A percentile compares a stretch with the other conserved stretches of the same genome.
Evolutionary conservation across 2,113 vertebrate genomes (phyloP).

Genomic region (Oreocharis arfaki): DNA sequence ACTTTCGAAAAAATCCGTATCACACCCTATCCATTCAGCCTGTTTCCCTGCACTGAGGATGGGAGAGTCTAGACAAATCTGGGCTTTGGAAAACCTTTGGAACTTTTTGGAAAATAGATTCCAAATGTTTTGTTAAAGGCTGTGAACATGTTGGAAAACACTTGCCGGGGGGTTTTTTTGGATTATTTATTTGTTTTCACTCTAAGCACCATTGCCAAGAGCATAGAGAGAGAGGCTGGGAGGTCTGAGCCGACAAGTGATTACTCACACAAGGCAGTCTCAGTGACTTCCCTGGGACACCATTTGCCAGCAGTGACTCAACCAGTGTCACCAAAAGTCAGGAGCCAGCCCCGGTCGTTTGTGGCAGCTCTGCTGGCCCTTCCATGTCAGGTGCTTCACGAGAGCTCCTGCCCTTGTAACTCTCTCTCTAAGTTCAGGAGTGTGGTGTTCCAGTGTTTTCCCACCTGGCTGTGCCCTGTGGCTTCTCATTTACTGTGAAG

Average conservation of each 20-base stretch:
- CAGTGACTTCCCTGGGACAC: neutral
- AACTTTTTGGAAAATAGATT: slow-evolving; percentile 41
- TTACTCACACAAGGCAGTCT: neutral
- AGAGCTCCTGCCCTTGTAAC: neutral
- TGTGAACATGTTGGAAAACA: slow-evolving; percentile 1
- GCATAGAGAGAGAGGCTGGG: neutral
- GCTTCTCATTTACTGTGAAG: neutral
- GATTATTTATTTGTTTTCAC: slow-evolving; percentile 17
- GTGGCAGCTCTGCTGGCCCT: neutral
- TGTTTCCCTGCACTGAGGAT: slow-evolving; percentile 35
- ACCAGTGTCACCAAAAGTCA: neutral
- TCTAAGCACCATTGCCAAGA: slow-evolving; percentile 16
- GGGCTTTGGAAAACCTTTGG: slow-evolving; percentile 32
- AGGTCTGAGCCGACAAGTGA: neutral
- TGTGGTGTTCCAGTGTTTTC: neutral
- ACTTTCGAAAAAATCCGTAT: slow-evolving; percentile 41
- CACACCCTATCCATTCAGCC: slow-evolving; percentile 61
- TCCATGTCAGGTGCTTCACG: neutral
- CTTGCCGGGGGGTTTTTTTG: neutral
- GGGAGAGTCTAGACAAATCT: slow-evolving; percentile 53
- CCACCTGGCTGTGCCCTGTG: neutral
- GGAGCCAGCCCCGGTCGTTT: neutral
- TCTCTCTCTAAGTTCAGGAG: neutral
- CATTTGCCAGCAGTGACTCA: neutral
- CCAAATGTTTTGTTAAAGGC: slow-evolving; percentile 52